Base-by-base conservation (phyloP, 2,797 vertebrate genomes). In the Scomberomorus guttatus region DNA sequence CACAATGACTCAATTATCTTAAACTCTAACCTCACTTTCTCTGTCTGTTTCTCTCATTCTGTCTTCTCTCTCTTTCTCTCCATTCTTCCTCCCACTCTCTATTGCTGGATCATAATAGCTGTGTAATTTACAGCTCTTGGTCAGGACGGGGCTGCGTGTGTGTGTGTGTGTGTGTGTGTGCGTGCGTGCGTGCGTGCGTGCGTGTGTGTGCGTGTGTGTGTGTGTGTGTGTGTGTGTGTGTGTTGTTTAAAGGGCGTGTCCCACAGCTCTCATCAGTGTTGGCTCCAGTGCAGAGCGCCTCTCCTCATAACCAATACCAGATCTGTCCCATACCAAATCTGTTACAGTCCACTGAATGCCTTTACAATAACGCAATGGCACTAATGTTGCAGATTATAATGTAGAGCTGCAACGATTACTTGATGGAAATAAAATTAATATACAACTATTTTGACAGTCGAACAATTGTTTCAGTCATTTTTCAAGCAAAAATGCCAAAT, bases 81-180 rank as follows among this genome's bases (percentile, higher is more conserved):
- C 11, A 3, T 34, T 68, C 59, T 75, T 67, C 60, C 66, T 81
- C 77, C 62, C 71, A 29, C 44, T 77, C 54, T 18, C 48, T 50
- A n/a, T 70, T 5, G 50, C 72, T 80, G 44, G 71, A 83, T 89
- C 76, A 83, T 87, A 87, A 90, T 83, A 81, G 83, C 27, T 22
- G 79, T 79, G 81, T 90, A 86, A 87, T 91, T 90, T 90, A 89
- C 90, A 87, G 81, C 84, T 89, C 70, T 90, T 77, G 80, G 84
- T 91, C 87, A 85, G 84, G 81, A 81, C 1, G 11, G 66, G 71
- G 77, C 60, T 80, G 32, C 70, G 22, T 77, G 72, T 77, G 29
- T 80, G 48, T 66, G 50, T 25, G 64, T 57, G 25, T 58, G 59
- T 63, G 50, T 81, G 51, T 52, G 22, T 65, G 58, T 62, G 62